A percentile compares a stretch with the other conserved stretches of the same genome.
Conservation (phyloP, 2,888 invertebrate genomes). For the Reticulitermes lucifugus region DNA sequence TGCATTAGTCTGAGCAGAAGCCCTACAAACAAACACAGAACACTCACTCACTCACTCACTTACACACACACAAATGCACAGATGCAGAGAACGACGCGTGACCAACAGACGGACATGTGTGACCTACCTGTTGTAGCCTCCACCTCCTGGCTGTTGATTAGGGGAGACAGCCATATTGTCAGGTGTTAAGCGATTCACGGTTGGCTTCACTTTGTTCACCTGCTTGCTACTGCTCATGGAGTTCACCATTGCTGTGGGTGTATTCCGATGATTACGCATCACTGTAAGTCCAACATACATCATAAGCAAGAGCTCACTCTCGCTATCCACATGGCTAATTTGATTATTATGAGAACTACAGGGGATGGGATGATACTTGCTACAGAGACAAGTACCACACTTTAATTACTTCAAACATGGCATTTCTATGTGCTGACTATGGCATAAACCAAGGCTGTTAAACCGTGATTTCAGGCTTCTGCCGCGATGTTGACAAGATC, state of each 20-base stretch:
- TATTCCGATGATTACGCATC: constrained; percentile 79
- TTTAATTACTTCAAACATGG: too few species aligned
- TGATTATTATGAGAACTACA: too few species aligned
- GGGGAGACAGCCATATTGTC: constrained; percentile 76
- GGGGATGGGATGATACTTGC: too few species aligned
- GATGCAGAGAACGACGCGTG: neutral
- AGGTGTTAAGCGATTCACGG: constrained; percentile 80
- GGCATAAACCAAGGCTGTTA: too few species aligned
- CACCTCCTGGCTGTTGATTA: constrained; percentile 64
- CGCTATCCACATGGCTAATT: too few species aligned
- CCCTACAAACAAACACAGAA: neutral
- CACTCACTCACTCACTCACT: neutral
- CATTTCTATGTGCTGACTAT: too few species aligned
- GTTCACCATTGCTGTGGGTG: constrained; percentile 78
- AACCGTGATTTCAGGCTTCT: too few species aligned
- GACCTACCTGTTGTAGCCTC: constrained; percentile 72
- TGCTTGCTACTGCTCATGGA: constrained; percentile 76
- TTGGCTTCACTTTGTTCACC: constrained; percentile 91
- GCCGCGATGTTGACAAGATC: too few species aligned
- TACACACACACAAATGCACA: constrained; percentile 8
- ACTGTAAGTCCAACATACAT: constrained; percentile 65
- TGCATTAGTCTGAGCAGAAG: neutral
- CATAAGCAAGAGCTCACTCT: too few species aligned
- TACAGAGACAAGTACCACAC: too few species aligned
- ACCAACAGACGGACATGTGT: neutral